phyloP scores from a whole-genome alignment of 2,888 invertebrate genomes.

The Empis stercorea region DNA sequence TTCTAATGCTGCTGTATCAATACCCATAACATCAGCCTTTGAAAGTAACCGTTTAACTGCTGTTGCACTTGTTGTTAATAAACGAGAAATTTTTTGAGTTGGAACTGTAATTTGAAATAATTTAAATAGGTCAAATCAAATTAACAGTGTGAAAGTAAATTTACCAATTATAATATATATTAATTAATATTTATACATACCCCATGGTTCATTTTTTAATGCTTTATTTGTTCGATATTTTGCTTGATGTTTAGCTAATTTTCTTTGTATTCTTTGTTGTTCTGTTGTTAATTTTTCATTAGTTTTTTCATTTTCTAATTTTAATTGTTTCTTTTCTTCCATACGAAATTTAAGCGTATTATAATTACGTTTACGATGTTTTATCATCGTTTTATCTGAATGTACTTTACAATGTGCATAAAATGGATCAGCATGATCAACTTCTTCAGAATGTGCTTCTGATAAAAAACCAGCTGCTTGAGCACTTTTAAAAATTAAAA shows the following conservation, averaged over 20 bases:
- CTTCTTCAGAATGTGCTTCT: slow-evolving; percentile 82
- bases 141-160: too few relatives aligned
- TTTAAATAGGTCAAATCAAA: too few relatives aligned
- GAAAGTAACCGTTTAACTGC: slow-evolving; percentile 67
- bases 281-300: slow-evolving; percentile 44
- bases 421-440: slow-evolving; percentile 90
- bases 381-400: slow-evolving; percentile 78
- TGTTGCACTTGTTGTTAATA: slow-evolving; percentile 80
- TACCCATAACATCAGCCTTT: slow-evolving; percentile 84
- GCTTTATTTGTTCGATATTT: slow-evolving; percentile 68
- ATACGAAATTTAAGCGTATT: slow-evolving; percentile 70
- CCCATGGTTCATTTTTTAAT: slow-evolving; percentile 70
- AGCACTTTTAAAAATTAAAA: slow-evolving; percentile 53
- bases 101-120: slow-evolving; percentile 62
- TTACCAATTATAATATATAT: too few relatives aligned
- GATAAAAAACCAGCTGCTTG: slow-evolving; percentile 86
- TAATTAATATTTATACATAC: too few relatives aligned
- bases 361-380: slow-evolving; percentile 70
- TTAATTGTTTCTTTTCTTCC: slow-evolving; percentile 45
- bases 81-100: slow-evolving; percentile 85
- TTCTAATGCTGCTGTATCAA: slow-evolving; percentile 68
- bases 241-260: slow-evolving; percentile 69
- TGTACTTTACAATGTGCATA: slow-evolving; percentile 94
- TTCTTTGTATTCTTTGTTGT: slow-evolving; percentile 62
- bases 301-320: slow-evolving; percentile 17